Evolutionary conservation across 2,797 vertebrate genomes (phyloP).

Genomic region (Sebastes steindachneri): DNA sequence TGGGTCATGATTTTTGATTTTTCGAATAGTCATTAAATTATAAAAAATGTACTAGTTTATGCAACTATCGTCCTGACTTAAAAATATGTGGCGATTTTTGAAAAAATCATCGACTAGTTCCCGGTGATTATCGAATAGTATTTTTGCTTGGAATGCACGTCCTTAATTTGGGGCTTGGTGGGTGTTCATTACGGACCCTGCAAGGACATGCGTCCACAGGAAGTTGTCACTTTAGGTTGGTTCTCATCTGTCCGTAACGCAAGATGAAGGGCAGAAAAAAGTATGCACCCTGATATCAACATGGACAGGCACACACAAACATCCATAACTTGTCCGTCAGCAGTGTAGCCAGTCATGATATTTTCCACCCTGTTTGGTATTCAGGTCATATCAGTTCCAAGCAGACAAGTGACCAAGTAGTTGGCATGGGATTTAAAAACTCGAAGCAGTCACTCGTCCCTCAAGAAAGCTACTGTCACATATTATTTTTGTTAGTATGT

Average conservation of each 20-base stretch:
- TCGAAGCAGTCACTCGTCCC: conserved; percentile 48
- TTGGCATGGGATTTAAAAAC: conserved; percentile 46
- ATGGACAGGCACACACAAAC: conserved; percentile 39
- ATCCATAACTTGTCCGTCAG: conserved; percentile 50
- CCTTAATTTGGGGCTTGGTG: no score
- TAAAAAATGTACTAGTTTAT: no score
- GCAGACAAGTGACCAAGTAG: conserved; percentile 54
- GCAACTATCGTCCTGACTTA: no score
- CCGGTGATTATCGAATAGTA: no score
- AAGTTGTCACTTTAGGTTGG: background rate
- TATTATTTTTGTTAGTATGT: conserved; percentile 1
- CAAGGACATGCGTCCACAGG: no score
- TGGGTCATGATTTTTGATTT: no score
- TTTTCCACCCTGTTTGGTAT: conserved; percentile 66
- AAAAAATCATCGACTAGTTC: no score
- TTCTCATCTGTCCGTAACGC: conserved; percentile 8
- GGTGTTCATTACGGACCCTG: no score
- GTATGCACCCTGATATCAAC: conserved; percentile 25
- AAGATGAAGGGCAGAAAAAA: conserved; percentile 15
- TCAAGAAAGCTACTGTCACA: conserved; percentile 44
- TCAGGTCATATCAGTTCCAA: conserved; percentile 58
- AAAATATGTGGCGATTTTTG: no score
- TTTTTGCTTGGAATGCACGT: no score
- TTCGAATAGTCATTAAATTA: no score
- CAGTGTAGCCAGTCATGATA: conserved; percentile 38